These are phyloP conservation scores for Aleiodes testaceus DNA, from an alignment of 2,888 invertebrate genomes.

Conservation along the genomic window DNA sequence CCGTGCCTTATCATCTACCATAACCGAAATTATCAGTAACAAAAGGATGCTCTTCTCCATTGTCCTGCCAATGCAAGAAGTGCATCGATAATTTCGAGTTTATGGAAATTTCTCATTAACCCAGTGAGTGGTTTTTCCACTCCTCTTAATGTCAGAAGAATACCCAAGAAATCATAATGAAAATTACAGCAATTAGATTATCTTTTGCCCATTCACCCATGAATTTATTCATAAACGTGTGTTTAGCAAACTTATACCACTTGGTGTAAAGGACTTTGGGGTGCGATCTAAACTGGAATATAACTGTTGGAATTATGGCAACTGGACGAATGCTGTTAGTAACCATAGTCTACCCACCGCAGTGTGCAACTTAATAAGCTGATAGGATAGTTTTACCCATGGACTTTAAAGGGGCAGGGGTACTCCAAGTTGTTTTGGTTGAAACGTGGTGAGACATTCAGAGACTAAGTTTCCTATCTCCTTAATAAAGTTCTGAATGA, in stretches of 20 bases:
- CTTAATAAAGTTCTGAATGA: slow-evolving; percentile 20
- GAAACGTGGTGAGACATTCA: slow-evolving; percentile 28
- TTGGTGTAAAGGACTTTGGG: slow-evolving; percentile 51
- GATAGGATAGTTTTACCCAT: slow-evolving; percentile 54
- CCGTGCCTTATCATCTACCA: slow-evolving; percentile 33
- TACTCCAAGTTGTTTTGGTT: slow-evolving; percentile 23
- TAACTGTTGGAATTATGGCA: slow-evolving; percentile 59
- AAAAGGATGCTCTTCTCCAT: slow-evolving; percentile 36
- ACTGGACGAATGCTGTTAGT: slow-evolving; percentile 40
- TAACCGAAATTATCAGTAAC: slow-evolving; percentile 26
- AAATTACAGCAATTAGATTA: too few relatives aligned
- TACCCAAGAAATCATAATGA: not conserved
- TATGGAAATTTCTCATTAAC: slow-evolving; percentile 30
- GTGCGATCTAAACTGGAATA: slow-evolving; percentile 56
- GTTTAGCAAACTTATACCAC: slow-evolving; percentile 39
- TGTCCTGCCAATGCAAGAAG: slow-evolving; percentile 11
- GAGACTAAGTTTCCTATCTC: slow-evolving; percentile 30
- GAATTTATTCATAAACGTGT: too few relatives aligned
- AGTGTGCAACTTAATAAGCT: slow-evolving; percentile 60
- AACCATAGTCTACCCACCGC: slow-evolving; percentile 48
- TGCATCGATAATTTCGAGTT: slow-evolving; percentile 12
- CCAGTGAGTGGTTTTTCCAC: not conserved
- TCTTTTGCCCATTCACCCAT: too few relatives aligned
- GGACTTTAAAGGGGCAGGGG: not conserved
- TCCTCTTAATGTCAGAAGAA: not conserved